Evolutionary conservation across 2,797 vertebrate species (phyloP).

Genomic region (Notolepis coatsorum): DNA sequence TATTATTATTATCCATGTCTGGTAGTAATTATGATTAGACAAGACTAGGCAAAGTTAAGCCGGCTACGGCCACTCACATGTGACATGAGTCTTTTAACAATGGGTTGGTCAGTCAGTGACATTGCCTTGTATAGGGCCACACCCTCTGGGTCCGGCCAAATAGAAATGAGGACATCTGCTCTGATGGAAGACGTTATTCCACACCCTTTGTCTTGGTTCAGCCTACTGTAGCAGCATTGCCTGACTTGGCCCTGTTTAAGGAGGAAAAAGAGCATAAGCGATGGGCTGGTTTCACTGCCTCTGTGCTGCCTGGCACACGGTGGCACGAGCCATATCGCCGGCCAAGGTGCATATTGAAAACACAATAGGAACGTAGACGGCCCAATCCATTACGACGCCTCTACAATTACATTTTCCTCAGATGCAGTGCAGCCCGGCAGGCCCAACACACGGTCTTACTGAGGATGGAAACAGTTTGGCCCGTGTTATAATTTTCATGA

Average conservation of each 20-base stretch:
- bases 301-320: constrained; percentile 37
- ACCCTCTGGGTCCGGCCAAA: too few relatives aligned
- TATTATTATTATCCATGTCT: too few relatives aligned
- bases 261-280: constrained; percentile 36
- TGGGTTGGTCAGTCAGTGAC: too few relatives aligned
- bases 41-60: too few relatives aligned
- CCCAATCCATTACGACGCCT: constrained; percentile 68
- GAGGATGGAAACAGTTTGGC: constrained; percentile 68
- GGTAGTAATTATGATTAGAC: too few relatives aligned
- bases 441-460: constrained; percentile 45
- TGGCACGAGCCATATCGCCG: constrained; percentile 33
- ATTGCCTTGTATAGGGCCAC: too few relatives aligned
- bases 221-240: constrained; percentile 13
- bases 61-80: too few relatives aligned
- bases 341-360: constrained; percentile 62
- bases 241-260: constrained; percentile 23
- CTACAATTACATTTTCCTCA: constrained; percentile 66
- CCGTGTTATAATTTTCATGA: constrained; percentile 50
- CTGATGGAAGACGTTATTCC: constrained; percentile 13
- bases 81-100: too few relatives aligned
- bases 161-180: constrained; percentile 22
- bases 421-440: constrained; percentile 49
- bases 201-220: constrained; percentile 16
- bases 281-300: constrained; percentile 32
- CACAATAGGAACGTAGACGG: constrained; percentile 53